A percentile compares a stretch with the other conserved stretches of the same genome.
phyloP scores from a whole-genome alignment of 92 coral and sea anemone genomes.

The Phenganax stokvisi region DNA sequence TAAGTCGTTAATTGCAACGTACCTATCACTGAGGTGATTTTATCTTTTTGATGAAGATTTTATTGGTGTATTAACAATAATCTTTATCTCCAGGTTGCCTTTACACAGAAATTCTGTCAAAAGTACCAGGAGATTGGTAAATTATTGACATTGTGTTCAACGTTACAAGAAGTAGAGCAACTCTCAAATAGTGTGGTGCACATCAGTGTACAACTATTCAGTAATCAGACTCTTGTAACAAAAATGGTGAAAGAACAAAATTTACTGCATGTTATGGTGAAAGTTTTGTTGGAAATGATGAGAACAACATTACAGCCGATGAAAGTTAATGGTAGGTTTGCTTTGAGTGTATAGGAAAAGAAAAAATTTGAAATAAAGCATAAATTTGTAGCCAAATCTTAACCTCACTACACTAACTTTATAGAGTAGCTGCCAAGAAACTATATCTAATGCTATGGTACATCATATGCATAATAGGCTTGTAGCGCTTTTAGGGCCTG shows the following conservation, averaged over 20 bases:
- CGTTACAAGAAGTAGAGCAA: conserved; percentile 68
- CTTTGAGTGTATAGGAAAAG: neutral
- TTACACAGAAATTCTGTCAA: conserved; percentile 87
- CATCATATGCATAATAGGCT: no score
- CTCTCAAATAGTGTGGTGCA: conserved; percentile 92
- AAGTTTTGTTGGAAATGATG: conserved; percentile 90
- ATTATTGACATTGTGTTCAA: conserved; percentile 59
- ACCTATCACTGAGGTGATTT: no score
- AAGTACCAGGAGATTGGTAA: conserved; percentile 92
- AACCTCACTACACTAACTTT: no score
- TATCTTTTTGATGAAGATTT: no score
- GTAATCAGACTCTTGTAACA: conserved; percentile 82
- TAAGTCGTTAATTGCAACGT: no score
- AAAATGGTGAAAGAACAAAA: conserved; percentile 90
- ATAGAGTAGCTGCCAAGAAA: no score
- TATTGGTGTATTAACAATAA: neutral
- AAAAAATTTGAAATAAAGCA: no score
- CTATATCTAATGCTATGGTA: no score
- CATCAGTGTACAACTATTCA: conserved; percentile 94
- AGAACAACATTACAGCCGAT: conserved; percentile 69
- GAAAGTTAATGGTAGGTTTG: conserved; percentile 69
- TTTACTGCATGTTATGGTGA: conserved; percentile 88
- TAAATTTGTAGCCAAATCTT: no score
- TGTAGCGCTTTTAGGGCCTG: no score
- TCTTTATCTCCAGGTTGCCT: conserved; percentile 56